Base-by-base conservation (phyloP, 1,140 invertebrate genomes). In the Zeugodacus cucurbitae region DNA sequence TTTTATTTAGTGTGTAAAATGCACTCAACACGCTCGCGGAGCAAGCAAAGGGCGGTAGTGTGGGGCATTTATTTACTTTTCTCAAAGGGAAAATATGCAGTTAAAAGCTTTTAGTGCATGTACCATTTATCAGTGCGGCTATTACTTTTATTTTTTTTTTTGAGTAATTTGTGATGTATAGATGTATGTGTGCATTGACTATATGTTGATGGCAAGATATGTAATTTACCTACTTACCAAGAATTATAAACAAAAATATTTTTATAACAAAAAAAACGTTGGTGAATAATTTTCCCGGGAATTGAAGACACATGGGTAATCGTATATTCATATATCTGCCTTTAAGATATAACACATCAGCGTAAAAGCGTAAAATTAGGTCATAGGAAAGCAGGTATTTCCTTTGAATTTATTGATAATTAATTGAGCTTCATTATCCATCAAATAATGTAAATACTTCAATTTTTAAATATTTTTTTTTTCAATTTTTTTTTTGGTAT, bases 41-140 rank as follows among this genome's bases (percentile, higher is more conserved):
- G 26, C 32, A 67, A 32, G 7, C 5, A 37, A 70, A 59, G 22
- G 22, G n/a, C 10, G 10, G 22, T 3, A 7, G 3, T 26, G n/a
- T 26, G n/a, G 1, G 10, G 41, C 20, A 26, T 54, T 82, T 82
- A 82, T 82, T 82, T 48, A 82, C 74, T 82, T 48, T 82, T 82
- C 74, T 17, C 74, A 82, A 82, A 82, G 74, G 74, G 74, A 82
- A 82, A 82, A 82, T 82, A 82, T 48, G 74, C 74, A 82, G 41
- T 82, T 82, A 82, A 82, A 82, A 82, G 74, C 74, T 82, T 82
- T 82, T 82, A 11, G n/a, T 54, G 41, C n/a, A 29, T 82, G 44
- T 44, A 22, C 2, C 2, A 26, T 82, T 54, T 44, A 41, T n/a
- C n/a, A 2, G n/a, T 48, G 0, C 10, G 14, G 48, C 14, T 10